Conservation (phyloP, 2,888 invertebrate genomes). For the Himalopsyche kuldschensis region DNA sequence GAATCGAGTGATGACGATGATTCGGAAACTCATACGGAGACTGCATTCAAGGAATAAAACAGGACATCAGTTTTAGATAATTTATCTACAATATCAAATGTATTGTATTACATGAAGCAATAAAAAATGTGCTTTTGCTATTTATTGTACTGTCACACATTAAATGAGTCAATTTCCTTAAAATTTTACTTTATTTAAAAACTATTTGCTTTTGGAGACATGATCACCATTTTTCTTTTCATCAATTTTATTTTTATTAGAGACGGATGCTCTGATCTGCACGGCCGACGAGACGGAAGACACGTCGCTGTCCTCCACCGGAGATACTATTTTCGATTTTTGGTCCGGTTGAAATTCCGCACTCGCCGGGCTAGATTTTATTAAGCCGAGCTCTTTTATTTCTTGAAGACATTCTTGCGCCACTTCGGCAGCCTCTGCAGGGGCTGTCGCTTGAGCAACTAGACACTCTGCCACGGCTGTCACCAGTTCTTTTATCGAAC, state of each 20-base stretch:
- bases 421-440: slow-evolving; percentile 42
- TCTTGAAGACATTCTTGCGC: slow-evolving; percentile 33
- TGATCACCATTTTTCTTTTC: neutral
- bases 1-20: neutral
- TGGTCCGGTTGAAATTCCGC: neutral
- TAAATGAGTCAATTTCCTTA: too few species aligned
- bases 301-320: neutral
- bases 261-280: neutral
- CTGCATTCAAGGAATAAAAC: neutral
- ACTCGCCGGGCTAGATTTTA: neutral
- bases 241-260: neutral
- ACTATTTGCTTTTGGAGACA: too few species aligned
- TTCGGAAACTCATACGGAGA: neutral
- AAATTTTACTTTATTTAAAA: too few species aligned
- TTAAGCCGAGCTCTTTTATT: neutral
- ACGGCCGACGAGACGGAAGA: neutral
- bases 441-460: slow-evolving; percentile 43
- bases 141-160: too few species aligned
- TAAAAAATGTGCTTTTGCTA: too few species aligned
- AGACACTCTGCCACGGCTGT: slow-evolving; percentile 48
- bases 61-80: too few species aligned
- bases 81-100: too few species aligned
- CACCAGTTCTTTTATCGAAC: slow-evolving; percentile 46
- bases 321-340: neutral
- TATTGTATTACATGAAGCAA: too few species aligned